phyloP scores from a whole-genome alignment of 2,888 invertebrate species.

The Amiota minor region DNA sequence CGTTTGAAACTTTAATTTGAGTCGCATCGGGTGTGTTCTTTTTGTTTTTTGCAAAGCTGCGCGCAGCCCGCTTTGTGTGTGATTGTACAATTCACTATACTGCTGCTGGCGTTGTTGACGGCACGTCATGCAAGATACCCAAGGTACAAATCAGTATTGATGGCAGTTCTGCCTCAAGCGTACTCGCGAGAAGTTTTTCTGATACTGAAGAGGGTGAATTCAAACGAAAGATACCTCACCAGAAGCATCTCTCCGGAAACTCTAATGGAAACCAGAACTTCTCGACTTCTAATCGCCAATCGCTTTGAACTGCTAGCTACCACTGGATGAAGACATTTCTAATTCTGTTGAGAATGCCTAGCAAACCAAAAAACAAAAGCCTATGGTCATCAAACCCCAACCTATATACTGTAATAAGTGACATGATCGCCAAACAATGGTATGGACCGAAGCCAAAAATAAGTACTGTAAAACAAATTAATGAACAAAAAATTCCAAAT shows the following conservation, averaged over 20 bases:
- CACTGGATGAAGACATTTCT: too few species aligned
- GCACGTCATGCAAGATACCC: background rate
- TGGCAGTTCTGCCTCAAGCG: background rate
- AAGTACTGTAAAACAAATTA: background rate
- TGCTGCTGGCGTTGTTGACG: background rate
- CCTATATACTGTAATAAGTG: background rate
- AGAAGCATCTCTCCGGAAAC: conserved; percentile 3
- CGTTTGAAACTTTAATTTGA: too few species aligned
- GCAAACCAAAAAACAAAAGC: too few species aligned
- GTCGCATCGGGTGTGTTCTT: too few species aligned
- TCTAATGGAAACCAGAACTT: conserved; percentile 26
- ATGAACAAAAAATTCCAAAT: conserved; percentile 1
- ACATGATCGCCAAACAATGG: background rate
- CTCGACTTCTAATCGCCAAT: conserved; percentile 12
- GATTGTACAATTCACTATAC: too few species aligned
- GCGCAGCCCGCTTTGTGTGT: too few species aligned
- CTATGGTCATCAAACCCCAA: too few species aligned
- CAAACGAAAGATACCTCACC: background rate
- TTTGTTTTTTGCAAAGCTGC: too few species aligned
- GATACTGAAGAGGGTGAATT: background rate
- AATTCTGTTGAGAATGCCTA: too few species aligned
- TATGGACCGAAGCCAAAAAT: background rate
- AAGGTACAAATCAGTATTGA: background rate
- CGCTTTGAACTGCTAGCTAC: background rate
- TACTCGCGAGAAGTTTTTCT: conserved; percentile 7